These are phyloP conservation scores for Tenthredo mesomela DNA, from an alignment of 2,888 invertebrate species.

Conservation along the genomic window DNA sequence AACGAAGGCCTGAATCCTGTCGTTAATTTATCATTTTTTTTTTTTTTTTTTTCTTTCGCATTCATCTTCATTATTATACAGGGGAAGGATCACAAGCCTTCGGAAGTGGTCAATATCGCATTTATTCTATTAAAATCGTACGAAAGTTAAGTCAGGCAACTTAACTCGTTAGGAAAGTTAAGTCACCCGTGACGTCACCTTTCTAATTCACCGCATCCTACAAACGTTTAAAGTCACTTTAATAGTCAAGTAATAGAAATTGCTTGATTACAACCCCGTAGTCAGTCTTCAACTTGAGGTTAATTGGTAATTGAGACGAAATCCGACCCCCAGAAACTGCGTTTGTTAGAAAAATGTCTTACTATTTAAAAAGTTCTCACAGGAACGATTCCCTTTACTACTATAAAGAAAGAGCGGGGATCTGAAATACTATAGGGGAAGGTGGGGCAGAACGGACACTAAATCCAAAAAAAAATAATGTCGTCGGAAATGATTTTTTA, in stretches of 20 bases:
- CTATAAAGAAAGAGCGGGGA: neutral
- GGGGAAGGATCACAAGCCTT: neutral
- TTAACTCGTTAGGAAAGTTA: constrained; percentile 24
- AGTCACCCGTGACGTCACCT: constrained; percentile 13
- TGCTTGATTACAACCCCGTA: constrained; percentile 27
- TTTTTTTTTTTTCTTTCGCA: neutral
- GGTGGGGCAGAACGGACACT: too few species aligned
- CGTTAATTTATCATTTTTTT: neutral
- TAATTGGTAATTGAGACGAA: constrained; percentile 21
- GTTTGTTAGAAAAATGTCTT: neutral
- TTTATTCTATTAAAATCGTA: constrained; percentile 3
- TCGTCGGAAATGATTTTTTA: too few species aligned
- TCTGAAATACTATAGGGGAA: neutral
- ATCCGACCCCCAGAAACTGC: neutral
- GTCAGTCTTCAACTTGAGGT: neutral
- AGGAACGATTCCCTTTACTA: neutral
- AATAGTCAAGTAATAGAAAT: constrained; percentile 26
- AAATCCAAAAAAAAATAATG: too few species aligned
- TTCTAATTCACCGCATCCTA: constrained; percentile 35
- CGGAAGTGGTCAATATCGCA: neutral
- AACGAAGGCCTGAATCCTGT: neutral
- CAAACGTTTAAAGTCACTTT: constrained; percentile 24
- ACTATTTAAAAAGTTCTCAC: neutral
- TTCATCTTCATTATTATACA: neutral
- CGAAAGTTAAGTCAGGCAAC: neutral